These are phyloP conservation scores for Thereva nobilitata DNA, from an alignment of 2,888 invertebrate species.

Conservation along the genomic window DNA sequence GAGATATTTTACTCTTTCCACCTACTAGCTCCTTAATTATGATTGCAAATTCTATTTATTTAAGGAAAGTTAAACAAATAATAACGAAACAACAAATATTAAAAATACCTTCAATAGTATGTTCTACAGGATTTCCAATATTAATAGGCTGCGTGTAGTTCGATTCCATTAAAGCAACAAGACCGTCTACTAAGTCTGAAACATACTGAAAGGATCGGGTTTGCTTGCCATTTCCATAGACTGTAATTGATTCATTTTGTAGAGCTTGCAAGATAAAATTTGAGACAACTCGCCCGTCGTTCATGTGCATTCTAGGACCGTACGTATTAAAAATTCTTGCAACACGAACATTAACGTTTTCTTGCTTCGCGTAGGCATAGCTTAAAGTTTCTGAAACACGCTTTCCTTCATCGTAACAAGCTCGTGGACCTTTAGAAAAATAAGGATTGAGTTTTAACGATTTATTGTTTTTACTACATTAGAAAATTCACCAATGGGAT, in stretches of 20 bases:
- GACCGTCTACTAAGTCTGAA: constrained; percentile 93
- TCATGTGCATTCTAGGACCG: constrained; percentile 98
- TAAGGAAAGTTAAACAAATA: background rate
- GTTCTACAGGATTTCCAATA: constrained; percentile 97
- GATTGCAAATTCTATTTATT: constrained; percentile 76
- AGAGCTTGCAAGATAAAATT: constrained; percentile 98
- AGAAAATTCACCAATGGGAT: constrained; percentile 82
- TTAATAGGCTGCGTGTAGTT: constrained; percentile 94
- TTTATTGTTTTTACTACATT: background rate
- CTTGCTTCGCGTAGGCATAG: constrained; percentile 97
- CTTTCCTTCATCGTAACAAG: constrained; percentile 99
- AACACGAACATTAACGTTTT: constrained; percentile 91
- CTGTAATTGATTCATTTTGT: constrained; percentile 92
- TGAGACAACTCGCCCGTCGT: constrained; percentile 97
- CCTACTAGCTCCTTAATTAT: constrained; percentile 85
- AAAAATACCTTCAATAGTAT: constrained; percentile 80
- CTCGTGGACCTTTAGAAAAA: constrained; percentile 72
- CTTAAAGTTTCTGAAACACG: constrained; percentile 92
- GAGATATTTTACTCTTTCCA: constrained; percentile 80
- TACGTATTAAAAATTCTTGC: constrained; percentile 99
- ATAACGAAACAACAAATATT: background rate
- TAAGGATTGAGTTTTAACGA: background rate
- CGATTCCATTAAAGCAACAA: constrained; percentile 89
- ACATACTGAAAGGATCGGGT: constrained; percentile 98
- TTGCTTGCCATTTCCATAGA: constrained; percentile 86